Evolutionary conservation across 2,888 invertebrate species (phyloP), one percentile per base, ranked within the genome.

Genomic region (Amphipyra berbera): DNA sequence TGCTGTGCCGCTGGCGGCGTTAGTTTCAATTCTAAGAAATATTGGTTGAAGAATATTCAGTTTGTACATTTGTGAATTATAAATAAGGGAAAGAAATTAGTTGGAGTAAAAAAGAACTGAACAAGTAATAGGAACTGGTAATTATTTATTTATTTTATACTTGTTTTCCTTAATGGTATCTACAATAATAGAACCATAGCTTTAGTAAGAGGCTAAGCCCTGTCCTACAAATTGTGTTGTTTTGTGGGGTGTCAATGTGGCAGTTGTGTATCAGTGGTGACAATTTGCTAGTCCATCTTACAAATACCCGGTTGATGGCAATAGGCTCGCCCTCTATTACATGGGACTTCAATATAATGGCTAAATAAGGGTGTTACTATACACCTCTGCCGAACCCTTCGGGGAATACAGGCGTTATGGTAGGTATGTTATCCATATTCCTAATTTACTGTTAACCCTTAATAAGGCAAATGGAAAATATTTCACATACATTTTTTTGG

Each of bases 1-100:
- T 85, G 80, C 78, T 83, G 14, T 33, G 45, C 61, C 50, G 30
- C 50, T 37, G 45, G 59, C 40, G 45, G 59, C 55, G 41, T 59
- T 68, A 49, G 60, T 65, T 76, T 70, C 47, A 63, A 53, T 67
- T 57, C 47, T 48, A 63, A 53, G 60, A 77, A 78, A 76, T 66
- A 75, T 68, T 63, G 56, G 45, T 64, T 56, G 41, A 58, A 65
- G 40, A 50, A 66, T 68, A 50, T 46, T 47, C 45, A 27, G 46
- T 58, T 59, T 52, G 38, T 45, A 38, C 40, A 44, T 57, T 61
- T 56, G 45, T n/a, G 9, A 7, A 30, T 42, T 53, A 57, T 42
- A 63, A 8, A 5, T 41, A 70, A 30, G 14, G n/a, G 7, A 37
- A 35, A 38, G 21, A 45, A 30, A 37, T 48, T 60, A 54, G 30